These are phyloP conservation scores for Bombyx huttoni DNA, from an alignment of 2,888 invertebrate genomes.

Conservation along the genomic window DNA sequence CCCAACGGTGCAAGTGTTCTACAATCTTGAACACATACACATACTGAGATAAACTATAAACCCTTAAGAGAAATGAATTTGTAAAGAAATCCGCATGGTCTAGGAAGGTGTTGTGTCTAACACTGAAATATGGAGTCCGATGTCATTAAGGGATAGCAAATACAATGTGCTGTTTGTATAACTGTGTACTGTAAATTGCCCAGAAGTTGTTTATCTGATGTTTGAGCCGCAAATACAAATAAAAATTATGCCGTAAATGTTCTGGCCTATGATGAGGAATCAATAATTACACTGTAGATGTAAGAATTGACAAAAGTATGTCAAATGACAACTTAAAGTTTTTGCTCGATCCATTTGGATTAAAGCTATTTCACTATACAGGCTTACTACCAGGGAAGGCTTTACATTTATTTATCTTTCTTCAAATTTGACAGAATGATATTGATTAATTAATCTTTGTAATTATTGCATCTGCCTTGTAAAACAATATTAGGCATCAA, in stretches of 20 bases:
- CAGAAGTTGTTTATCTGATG: constrained; percentile 67
- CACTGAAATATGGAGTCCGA: too few relatives aligned
- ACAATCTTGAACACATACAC: too few relatives aligned
- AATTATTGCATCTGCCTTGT: background rate
- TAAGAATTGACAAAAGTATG: background rate
- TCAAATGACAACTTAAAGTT: background rate
- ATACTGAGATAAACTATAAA: too few relatives aligned
- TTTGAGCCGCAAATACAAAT: constrained; percentile 51
- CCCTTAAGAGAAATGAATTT: too few relatives aligned
- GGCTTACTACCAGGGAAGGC: too few relatives aligned
- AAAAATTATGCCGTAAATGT: constrained; percentile 40
- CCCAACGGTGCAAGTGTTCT: too few relatives aligned
- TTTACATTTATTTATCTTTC: too few relatives aligned
- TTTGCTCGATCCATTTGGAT: background rate
- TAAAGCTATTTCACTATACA: too few relatives aligned
- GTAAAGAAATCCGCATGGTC: too few relatives aligned
- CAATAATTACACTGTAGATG: background rate
- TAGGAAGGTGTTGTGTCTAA: too few relatives aligned
- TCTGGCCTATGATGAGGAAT: constrained; percentile 34
- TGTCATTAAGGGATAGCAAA: background rate
- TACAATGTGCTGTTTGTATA: constrained; percentile 6
- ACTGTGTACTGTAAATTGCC: constrained; percentile 52
- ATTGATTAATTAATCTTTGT: background rate
- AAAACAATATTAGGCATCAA: constrained; percentile 44
- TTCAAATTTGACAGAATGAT: background rate